Conservation (phyloP, 2,113 vertebrate genomes). For the Daubentonia madagascariensis region DNA sequence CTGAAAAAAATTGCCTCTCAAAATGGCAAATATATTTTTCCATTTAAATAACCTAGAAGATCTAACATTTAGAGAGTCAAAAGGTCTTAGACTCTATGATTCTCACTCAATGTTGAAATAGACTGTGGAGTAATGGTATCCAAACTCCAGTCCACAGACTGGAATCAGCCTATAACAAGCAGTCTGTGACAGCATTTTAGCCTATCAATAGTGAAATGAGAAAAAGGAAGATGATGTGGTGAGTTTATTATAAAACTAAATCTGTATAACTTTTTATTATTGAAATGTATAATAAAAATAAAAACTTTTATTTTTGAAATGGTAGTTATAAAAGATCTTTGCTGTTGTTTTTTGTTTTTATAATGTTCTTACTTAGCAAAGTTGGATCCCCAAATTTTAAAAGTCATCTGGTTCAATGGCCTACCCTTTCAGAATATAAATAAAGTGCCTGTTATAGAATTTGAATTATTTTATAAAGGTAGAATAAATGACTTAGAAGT, state of each 20-base stretch:
- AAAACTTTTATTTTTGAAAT: slow-evolving; percentile 20
- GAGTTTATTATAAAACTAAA: not conserved
- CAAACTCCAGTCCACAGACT: not conserved
- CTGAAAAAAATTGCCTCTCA: slow-evolving; percentile 29
- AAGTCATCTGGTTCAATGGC: not conserved
- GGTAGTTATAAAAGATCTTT: not conserved
- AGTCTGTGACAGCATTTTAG: not conserved
- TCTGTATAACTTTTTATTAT: not conserved
- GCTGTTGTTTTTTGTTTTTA: slow-evolving; percentile 9
- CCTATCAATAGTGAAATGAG: not conserved
- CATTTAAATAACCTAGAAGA: slow-evolving; percentile 25
- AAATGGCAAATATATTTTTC: slow-evolving; percentile 9
- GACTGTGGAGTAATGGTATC: not conserved
- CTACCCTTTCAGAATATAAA: not conserved
- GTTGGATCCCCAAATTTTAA: not conserved
- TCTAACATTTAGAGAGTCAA: not conserved
- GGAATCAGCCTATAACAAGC: not conserved
- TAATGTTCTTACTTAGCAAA: not conserved
- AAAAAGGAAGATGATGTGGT: not conserved
- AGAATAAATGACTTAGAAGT: not conserved
- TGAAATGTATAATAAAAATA: too few species aligned
- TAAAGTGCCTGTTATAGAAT: not conserved
- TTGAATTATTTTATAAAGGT: slow-evolving; percentile 30
- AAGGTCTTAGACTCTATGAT: not conserved
- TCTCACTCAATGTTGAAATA: not conserved